Evolutionary conservation across 2,888 invertebrate species (phyloP).

Genomic region (Leucozona laternaria): DNA sequence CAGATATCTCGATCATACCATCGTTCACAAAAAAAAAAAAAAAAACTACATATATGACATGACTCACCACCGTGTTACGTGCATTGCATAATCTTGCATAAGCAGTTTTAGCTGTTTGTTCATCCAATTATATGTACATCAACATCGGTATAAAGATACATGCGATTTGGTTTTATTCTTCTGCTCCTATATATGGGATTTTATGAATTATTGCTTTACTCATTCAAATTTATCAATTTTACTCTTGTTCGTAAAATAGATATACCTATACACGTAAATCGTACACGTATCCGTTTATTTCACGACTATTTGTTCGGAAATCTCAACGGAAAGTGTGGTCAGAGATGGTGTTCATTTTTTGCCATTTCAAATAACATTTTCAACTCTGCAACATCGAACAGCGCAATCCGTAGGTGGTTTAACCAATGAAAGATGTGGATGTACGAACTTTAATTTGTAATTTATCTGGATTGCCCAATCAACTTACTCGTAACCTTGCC

Average conservation of each 20-base stretch:
- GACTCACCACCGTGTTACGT: slow-evolving; percentile 59
- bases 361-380: slow-evolving; percentile 1
- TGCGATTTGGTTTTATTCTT: slow-evolving; percentile 44
- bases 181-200: slow-evolving; percentile 44
- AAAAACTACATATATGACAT: slow-evolving; percentile 19
- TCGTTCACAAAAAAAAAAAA: slow-evolving; percentile 25
- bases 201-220: slow-evolving; percentile 65
- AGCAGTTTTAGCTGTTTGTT: slow-evolving; percentile 52
- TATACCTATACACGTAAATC: not conserved
- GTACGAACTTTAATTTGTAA: not conserved
- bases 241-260: not conserved
- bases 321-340: slow-evolving; percentile 41
- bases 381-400: slow-evolving; percentile 33
- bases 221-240: slow-evolving; percentile 40
- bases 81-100: slow-evolving; percentile 67
- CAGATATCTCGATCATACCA: slow-evolving; percentile 41
- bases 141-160: not conserved
- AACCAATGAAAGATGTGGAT: not conserved
- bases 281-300: not conserved
- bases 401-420: slow-evolving; percentile 12
- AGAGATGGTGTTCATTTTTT: slow-evolving; percentile 28
- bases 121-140: slow-evolving; percentile 59
- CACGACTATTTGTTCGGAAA: slow-evolving; percentile 16
- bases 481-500: not conserved
- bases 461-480: not conserved